Conservation (phyloP, 2,113 vertebrate species). For the Mohoua ochrocephala region DNA sequence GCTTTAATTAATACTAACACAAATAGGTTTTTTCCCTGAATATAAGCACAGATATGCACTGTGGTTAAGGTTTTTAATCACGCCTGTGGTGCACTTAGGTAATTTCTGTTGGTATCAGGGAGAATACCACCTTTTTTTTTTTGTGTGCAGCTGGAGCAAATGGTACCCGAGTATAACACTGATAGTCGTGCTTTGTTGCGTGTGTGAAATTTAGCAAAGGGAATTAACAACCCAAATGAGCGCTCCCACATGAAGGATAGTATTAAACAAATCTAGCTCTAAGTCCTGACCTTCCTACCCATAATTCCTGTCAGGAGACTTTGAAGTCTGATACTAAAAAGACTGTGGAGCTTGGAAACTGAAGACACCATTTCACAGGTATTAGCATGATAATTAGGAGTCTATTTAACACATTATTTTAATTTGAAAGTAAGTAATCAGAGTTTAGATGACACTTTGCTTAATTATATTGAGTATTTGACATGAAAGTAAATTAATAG, state of each 20-base stretch:
- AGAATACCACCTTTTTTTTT: not conserved
- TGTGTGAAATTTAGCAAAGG: constrained; percentile 5
- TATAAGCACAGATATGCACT: not conserved
- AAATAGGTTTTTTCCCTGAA: not conserved
- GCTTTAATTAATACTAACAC: constrained; percentile 24
- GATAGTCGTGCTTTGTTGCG: not conserved
- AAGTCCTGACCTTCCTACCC: constrained; percentile 42
- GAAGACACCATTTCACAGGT: constrained; percentile 32
- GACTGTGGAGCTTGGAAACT: not conserved
- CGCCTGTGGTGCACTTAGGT: not conserved
- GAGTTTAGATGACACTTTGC: constrained; percentile 53
- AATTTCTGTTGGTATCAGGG: not conserved
- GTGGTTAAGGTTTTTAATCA: not conserved
- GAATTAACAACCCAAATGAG: constrained; percentile 23
- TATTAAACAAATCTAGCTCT: constrained; percentile 40
- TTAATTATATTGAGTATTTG: constrained; percentile 62
- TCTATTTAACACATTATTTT: constrained; percentile 23
- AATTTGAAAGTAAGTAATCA: constrained; percentile 57
- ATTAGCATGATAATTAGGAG: constrained; percentile 51
- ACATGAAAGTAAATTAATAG: constrained; percentile 55
- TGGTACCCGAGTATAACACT: not conserved
- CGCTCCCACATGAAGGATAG: not conserved
- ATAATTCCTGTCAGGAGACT: constrained; percentile 28
- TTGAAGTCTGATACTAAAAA: constrained; percentile 34
- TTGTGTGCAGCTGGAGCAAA: not conserved